These are phyloP conservation scores for Varanus salvator DNA, from an alignment of 2,113 vertebrate species.

Conservation along the genomic window DNA sequence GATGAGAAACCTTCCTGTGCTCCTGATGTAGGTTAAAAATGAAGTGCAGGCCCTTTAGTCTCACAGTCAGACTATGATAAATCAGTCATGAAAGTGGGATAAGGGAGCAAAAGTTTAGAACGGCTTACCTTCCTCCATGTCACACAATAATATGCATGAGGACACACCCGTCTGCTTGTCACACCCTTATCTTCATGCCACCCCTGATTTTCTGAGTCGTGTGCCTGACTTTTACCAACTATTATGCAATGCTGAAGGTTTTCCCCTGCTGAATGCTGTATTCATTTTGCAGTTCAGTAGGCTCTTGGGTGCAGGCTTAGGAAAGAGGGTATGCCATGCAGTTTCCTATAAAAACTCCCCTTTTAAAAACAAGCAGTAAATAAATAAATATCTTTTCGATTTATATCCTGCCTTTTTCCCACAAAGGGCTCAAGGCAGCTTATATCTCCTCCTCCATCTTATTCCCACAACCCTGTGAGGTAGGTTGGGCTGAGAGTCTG, in stretches of 20 bases:
- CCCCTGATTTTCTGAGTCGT: too few relatives aligned
- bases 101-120: conserved; percentile 14
- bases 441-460: background rate
- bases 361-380: background rate
- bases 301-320: background rate
- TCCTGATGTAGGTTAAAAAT: conserved; percentile 56
- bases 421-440: too few relatives aligned
- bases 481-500: too few relatives aligned
- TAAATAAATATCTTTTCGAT: too few relatives aligned
- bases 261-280: background rate
- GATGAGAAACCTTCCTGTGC: conserved; percentile 56
- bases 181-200: background rate
- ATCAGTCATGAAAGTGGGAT: conserved; percentile 27
- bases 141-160: background rate
- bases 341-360: background rate
- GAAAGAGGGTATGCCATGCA: background rate
- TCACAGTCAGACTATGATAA: conserved; percentile 30
- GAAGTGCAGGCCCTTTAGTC: conserved; percentile 17
- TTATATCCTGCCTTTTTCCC: too few relatives aligned
- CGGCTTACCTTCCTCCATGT: background rate
- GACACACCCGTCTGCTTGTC: background rate
- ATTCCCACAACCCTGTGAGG: too few relatives aligned
- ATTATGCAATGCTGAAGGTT: background rate
- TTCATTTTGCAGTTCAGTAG: background rate
- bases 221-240: background rate